Evolutionary conservation across 2,797 vertebrate genomes (phyloP).

Genomic region (Microctenopoma lineatum): DNA sequence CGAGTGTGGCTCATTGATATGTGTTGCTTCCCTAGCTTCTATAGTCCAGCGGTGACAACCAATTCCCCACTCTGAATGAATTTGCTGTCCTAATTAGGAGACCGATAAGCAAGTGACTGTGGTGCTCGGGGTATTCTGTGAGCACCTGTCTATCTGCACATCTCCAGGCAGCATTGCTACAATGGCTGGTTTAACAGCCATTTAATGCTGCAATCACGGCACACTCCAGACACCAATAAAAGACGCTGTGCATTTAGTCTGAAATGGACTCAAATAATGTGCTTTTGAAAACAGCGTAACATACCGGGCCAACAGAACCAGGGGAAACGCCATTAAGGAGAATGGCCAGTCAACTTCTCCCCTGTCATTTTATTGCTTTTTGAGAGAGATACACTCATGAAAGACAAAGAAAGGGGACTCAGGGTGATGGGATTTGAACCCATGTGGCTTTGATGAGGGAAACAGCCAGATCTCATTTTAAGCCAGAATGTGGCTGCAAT

Average conservation of each 20-base stretch:
- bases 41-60: constrained; percentile 33
- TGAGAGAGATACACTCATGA: constrained; percentile 23
- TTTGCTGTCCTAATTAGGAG: constrained; percentile 76
- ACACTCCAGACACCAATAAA: constrained; percentile 67
- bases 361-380: constrained; percentile 42
- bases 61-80: constrained; percentile 48
- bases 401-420: constrained; percentile 14
- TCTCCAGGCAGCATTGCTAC: constrained; percentile 71
- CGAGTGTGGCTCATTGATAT: constrained; percentile 57
- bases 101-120: constrained; percentile 65
- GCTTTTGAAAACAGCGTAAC: constrained; percentile 45
- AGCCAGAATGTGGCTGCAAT: neutral
- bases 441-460: constrained; percentile 26
- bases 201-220: constrained; percentile 70
- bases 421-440: constrained; percentile 14
- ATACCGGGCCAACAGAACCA: constrained; percentile 30
- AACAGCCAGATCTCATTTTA: constrained; percentile 30
- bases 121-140: constrained; percentile 57
- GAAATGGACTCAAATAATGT: constrained; percentile 67
- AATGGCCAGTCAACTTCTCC: constrained; percentile 50
- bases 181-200: constrained; percentile 75
- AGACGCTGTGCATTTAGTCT: constrained; percentile 55
- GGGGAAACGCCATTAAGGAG: constrained; percentile 50
- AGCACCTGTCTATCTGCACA: constrained; percentile 72
- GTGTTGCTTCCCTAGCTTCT: constrained; percentile 36